Base-by-base conservation (phyloP, 2,888 invertebrate genomes). In the Drosophila algonquin region DNA sequence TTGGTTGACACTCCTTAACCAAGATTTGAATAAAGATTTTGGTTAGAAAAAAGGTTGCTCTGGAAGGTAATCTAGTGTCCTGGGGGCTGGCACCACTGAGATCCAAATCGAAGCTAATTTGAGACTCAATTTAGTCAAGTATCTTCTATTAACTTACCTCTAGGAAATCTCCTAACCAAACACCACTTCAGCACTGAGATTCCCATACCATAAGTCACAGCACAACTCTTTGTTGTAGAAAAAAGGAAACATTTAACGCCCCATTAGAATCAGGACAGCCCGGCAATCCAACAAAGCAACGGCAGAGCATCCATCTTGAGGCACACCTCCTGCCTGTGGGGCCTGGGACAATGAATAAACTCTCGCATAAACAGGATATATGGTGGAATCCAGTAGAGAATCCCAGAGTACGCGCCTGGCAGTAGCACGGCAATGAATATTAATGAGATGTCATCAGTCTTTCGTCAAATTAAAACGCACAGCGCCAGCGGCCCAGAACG, bases 371-470 rank as follows among this genome's bases (percentile, higher is more conserved):
- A 81, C 77, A 81, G 83, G 74, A 85, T 89, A 75, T 74, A 87
- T 77, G 84, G 76, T 7, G 30, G 30, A 30, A 30, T 30, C 30
- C 30, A 8, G 30, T 0, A 8, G 30, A 30, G 30, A 30, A 30
- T 30, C 8, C 79, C 84, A 60, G 75, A 89, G 76, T 86, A 87
- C 89, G 87, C 74, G 81, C 69, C 80, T 79, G 75, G 75, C 63
- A 77, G 46, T 40, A 40, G 1, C 60, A 72, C 84, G 88, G 79
- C 91, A 91, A 91, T 92, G 92, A 92, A 92, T 92, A 92, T 92
- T 92, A 92, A 92, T 92, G 92, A 90, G 90, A 89, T 89, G 89
- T 92, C 92, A 91, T 92, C 92, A 91, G 81, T 91, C 91, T 90
- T 90, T 90, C 90, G 87, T 91, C 91, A 91, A 90, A 90, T 91